Evolutionary conservation across 92 coral and sea anemone species (phyloP), one percentile per base, ranked within the genome.

Genomic region (Epizoanthus rinbou): DNA sequence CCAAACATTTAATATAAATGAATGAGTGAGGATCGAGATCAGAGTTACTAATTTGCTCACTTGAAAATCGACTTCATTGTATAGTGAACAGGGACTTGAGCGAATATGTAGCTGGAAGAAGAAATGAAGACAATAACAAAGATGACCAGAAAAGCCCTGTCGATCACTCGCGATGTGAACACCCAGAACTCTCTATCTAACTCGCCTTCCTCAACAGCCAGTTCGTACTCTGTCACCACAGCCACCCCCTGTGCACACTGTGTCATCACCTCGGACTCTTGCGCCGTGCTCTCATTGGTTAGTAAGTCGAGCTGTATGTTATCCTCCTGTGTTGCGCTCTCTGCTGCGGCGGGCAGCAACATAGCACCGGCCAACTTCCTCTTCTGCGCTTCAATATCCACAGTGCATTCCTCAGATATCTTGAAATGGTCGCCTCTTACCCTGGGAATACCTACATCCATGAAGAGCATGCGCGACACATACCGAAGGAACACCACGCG

Each of bases 401-500:
- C n/a, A 52, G 13, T 17, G 3, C 37, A 5, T 0, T 35, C 25
- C 21, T 33, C n/a, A 17, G 53, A 23, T 18, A 75, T 57, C 24
- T 75, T 75, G 33, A 57, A 18, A 13, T 62, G 54, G 16, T 31
- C 81, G 16, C 60, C 67, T 18, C 25, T 23, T 75, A 39, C 57
- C 11, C 33, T 31, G 21, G 41, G 41, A 1, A 16, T 57, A 25
- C 79, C 79, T 5, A 82, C 71, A 35, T 80, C 74, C 64, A 95
- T 87, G 41, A 85, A 93, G 64, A 95, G 75, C 72, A 87, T 82
- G 33, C 89, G 71, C 16, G 93, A 94, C 5, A 95, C 69, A 63
- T 89, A 91, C 50, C 91, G 91, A 18, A 88, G 89, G 8, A 87
- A 87, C n/a, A 91, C 86, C 13, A 92, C 95, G 6, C 93, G 93